These are phyloP conservation scores for Rhinopomastus cyanomelas DNA, from an alignment of 2,113 vertebrate genomes.

Conservation along the genomic window DNA sequence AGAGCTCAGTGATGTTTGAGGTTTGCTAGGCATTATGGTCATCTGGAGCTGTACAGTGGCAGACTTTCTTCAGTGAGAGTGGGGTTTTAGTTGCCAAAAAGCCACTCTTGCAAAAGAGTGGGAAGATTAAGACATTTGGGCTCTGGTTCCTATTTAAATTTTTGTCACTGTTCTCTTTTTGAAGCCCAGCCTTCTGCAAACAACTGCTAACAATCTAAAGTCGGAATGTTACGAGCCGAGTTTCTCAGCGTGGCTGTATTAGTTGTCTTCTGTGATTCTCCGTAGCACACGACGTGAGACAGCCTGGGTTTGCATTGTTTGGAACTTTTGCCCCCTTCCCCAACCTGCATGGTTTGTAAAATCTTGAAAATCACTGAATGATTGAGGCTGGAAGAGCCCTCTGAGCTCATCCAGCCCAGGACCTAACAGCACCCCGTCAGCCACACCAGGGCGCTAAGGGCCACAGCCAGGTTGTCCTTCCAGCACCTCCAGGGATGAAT, in stretches of 20 bases:
- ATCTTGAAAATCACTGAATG: no score
- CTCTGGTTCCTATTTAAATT: conserved; percentile 48
- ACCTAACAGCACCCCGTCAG: no score
- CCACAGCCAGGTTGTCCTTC: no score
- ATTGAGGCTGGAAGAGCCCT: no score
- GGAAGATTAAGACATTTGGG: conserved; percentile 23
- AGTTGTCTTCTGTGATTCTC: neutral
- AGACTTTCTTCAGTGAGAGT: neutral
- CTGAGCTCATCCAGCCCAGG: no score
- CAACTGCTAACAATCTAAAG: conserved; percentile 49
- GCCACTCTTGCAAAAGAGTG: conserved; percentile 6
- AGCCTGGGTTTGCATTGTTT: neutral
- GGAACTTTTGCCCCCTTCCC: neutral
- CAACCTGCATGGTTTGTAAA: neutral
- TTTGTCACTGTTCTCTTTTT: conserved; percentile 45
- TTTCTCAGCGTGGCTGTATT: conserved; percentile 20
- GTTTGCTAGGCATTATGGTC: neutral
- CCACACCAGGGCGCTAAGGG: no score
- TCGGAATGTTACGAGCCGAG: neutral
- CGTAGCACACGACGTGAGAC: neutral
- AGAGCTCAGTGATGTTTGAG: neutral
- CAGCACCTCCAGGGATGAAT: no score
- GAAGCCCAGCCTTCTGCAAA: conserved; percentile 44
- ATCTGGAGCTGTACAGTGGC: neutral
- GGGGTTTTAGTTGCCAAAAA: neutral